Conservation (phyloP, 2,888 invertebrate species). For the Gnatocerus cornutus region DNA sequence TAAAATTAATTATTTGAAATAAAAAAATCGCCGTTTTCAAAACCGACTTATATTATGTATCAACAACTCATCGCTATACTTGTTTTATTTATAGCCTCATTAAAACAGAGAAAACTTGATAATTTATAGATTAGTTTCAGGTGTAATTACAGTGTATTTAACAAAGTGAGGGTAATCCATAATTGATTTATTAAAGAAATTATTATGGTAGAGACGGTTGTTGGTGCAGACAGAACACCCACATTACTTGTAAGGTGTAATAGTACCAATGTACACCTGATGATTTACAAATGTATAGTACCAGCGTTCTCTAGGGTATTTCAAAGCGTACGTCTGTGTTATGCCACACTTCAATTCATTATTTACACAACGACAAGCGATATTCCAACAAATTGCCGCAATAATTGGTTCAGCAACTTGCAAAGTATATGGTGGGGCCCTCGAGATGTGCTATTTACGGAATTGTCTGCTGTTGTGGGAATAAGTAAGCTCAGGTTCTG, state of each 20-base stretch:
- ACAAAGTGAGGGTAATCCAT: slow-evolving; percentile 28
- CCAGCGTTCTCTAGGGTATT: slow-evolving; percentile 8
- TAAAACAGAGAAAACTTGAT: slow-evolving; percentile 17
- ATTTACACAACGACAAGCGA: slow-evolving; percentile 44
- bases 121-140: slow-evolving; percentile 19
- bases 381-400: slow-evolving; percentile 46
- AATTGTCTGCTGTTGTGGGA: slow-evolving; percentile 24
- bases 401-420: slow-evolving; percentile 45
- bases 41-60: neutral
- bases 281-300: slow-evolving; percentile 26
- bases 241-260: slow-evolving; percentile 12
- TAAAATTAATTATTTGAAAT: neutral
- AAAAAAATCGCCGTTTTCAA: neutral
- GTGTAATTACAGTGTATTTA: slow-evolving; percentile 28
- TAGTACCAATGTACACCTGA: slow-evolving; percentile 22
- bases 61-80: slow-evolving; percentile 10
- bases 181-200: slow-evolving; percentile 28
- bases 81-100: slow-evolving; percentile 10
- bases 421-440: slow-evolving; percentile 23
- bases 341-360: slow-evolving; percentile 22
- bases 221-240: slow-evolving; percentile 22
- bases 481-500: slow-evolving; percentile 7
- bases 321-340: slow-evolving; percentile 16
- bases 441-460: slow-evolving; percentile 36
- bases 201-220: slow-evolving; percentile 10